Evolutionary conservation across 2,113 vertebrate species (phyloP).

Genomic region (Oxygymnocypris stewartii): DNA sequence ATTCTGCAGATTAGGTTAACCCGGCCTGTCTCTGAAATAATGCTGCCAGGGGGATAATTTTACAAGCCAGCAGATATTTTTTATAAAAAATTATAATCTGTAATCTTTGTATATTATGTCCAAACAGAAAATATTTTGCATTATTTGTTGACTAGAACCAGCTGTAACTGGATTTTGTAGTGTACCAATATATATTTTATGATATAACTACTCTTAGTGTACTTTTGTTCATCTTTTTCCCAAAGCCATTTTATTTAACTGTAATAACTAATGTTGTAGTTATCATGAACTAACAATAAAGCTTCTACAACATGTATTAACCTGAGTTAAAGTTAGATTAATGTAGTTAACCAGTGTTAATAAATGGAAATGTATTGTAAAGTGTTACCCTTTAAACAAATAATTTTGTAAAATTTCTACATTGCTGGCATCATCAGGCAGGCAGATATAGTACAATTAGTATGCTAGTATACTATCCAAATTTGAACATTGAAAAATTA

Average conservation of each 20-base stretch:
- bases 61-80: neutral
- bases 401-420: neutral
- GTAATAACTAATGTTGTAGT: neutral
- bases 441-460: neutral
- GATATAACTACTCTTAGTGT: neutral
- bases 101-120: neutral
- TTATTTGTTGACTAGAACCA: neutral
- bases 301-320: neutral
- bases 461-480: neutral
- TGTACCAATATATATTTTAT: too few relatives aligned
- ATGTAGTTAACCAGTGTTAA: neutral
- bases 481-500: neutral
- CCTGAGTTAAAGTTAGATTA: neutral
- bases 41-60: neutral
- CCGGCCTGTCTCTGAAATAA: neutral
- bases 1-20: slow-evolving; percentile 24
- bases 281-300: neutral
- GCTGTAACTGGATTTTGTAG: neutral
- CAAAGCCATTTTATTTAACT: neutral
- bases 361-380: neutral
- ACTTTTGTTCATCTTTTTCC: neutral
- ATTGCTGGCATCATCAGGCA: neutral
- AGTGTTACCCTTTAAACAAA: neutral
- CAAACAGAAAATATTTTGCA: neutral
- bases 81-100: neutral